Evolutionary conservation across 2,797 vertebrate species (phyloP).

Genomic region (Hyperoplus lanceolatus): DNA sequence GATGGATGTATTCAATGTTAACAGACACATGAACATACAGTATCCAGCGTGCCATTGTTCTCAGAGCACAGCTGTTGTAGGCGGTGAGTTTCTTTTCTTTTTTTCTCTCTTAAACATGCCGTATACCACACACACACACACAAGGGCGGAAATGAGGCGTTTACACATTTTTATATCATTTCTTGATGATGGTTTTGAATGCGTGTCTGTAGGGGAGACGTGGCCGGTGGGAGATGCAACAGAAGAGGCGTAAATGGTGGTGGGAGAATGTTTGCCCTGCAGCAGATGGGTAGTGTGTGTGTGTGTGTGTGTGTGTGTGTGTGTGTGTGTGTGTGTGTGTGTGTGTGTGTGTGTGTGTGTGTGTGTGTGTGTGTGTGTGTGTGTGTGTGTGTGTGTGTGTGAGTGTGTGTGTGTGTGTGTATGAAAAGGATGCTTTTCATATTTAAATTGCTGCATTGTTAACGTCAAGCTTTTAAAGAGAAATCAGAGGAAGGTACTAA

Average conservation of each 20-base stretch:
- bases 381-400: no score
- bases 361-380: no score
- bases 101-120: conserved; percentile 35
- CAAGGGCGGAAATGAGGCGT: conserved; percentile 73
- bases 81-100: conserved; percentile 45
- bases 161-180: conserved; percentile 73
- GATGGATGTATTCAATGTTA: conserved; percentile 9
- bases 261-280: conserved; percentile 57
- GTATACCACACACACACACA: conserved; percentile 8
- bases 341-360: not conserved
- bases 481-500: conserved; percentile 1
- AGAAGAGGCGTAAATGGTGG: conserved; percentile 61
- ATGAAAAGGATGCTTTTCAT: conserved; percentile 1
- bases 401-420: no score
- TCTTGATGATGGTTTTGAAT: conserved; percentile 56
- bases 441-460: conserved; percentile 21
- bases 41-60: not conserved
- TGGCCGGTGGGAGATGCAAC: conserved; percentile 47
- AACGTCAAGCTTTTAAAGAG: conserved; percentile 9
- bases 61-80: conserved; percentile 52
- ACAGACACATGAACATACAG: conserved; percentile 26
- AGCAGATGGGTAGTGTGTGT: conserved; percentile 40
- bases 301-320: conserved; percentile 6
- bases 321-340: not conserved
- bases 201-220: conserved; percentile 42